A percentile compares a stretch with the other conserved stretches of the same genome.
phyloP scores from a whole-genome alignment of 2,113 vertebrate genomes.

The Romanogobio albipinnatus region DNA sequence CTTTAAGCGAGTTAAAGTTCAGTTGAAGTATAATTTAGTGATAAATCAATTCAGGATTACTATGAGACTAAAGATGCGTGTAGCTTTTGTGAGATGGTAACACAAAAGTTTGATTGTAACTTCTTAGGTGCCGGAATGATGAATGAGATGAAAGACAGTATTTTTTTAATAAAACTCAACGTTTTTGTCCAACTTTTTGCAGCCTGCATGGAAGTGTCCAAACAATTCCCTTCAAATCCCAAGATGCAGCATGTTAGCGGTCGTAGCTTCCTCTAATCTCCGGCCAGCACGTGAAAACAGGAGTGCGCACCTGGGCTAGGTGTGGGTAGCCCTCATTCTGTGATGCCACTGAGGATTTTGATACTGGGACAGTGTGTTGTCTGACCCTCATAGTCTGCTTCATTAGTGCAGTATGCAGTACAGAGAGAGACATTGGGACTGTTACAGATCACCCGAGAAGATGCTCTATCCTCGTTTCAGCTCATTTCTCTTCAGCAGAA shows the following conservation, averaged over 20 bases:
- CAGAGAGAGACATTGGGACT: neutral
- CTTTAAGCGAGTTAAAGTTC: neutral
- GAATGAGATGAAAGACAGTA: neutral
- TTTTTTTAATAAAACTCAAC: neutral
- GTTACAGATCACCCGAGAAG: neutral
- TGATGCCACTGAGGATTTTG: conserved; percentile 30
- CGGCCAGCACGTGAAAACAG: conserved; percentile 21
- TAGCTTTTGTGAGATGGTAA: neutral
- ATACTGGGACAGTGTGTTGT: conserved; percentile 44
- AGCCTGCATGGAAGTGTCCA: conserved; percentile 35
- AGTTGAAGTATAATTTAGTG: neutral
- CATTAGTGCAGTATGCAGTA: conserved; percentile 2
- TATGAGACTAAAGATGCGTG: neutral
- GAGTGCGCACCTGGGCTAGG: conserved; percentile 57
- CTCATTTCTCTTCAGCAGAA: neutral
- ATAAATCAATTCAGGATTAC: too few relatives aligned
- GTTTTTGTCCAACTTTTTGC: conserved; percentile 14
- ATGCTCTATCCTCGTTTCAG: neutral
- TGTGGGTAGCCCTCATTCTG: conserved; percentile 61
- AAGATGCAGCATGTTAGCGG: conserved; percentile 21
- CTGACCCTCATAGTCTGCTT: conserved; percentile 24
- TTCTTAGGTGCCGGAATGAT: conserved; percentile 1
- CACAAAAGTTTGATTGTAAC: neutral
- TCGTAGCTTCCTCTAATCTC: conserved; percentile 36
- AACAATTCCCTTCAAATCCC: conserved; percentile 44